These are phyloP conservation scores for Oxytorus armatus DNA, from an alignment of 2,888 invertebrate genomes.

Conservation along the genomic window DNA sequence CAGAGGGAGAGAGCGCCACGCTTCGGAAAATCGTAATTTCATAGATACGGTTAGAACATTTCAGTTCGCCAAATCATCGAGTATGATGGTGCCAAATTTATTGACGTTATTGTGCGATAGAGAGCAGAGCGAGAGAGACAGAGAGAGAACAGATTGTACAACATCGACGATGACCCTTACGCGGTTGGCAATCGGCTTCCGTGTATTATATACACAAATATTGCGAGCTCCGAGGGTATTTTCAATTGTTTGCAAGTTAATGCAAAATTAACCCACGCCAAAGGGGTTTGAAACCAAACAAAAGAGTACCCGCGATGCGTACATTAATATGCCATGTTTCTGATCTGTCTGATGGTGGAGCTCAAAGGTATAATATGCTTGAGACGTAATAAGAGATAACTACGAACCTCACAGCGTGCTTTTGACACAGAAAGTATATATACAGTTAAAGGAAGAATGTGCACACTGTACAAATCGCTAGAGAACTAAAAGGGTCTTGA, in stretches of 20 bases:
- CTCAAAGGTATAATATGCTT: constrained; percentile 54
- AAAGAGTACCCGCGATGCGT: constrained; percentile 1
- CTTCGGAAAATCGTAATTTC: background rate
- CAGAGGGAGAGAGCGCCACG: too few relatives aligned
- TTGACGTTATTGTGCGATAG: background rate
- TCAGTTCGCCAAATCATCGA: background rate
- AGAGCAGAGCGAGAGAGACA: too few relatives aligned
- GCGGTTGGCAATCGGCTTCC: background rate
- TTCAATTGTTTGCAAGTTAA: constrained; percentile 29
- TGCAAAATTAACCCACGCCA: constrained; percentile 9
- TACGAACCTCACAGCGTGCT: constrained; percentile 51
- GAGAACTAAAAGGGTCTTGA: constrained; percentile 12
- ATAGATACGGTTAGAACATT: background rate
- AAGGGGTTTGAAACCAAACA: too few relatives aligned
- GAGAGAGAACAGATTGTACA: background rate
- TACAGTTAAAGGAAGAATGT: background rate
- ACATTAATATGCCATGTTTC: constrained; percentile 5
- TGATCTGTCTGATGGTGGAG: constrained; percentile 29
- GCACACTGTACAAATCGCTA: background rate
- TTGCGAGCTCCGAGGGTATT: constrained; percentile 15
- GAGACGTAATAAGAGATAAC: constrained; percentile 60
- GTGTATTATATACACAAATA: constrained; percentile 2
- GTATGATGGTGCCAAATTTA: background rate
- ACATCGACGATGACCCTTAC: constrained; percentile 7
- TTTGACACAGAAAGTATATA: constrained; percentile 14